Evolutionary conservation across 2,888 invertebrate genomes (phyloP).

Genomic region (Linnaemya tessellans): DNA sequence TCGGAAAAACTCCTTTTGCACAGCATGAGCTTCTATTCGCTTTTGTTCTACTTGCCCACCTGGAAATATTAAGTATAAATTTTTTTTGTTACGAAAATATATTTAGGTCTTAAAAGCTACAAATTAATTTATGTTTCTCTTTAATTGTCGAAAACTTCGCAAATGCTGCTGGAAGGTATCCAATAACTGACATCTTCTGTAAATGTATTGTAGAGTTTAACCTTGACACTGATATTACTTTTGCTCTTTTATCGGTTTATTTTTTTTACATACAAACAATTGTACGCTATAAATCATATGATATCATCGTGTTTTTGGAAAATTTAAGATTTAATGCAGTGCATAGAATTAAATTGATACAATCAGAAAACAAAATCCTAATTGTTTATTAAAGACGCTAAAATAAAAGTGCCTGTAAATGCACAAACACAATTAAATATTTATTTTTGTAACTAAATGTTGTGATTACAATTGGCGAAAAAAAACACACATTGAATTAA

Average conservation of each 20-base stretch:
- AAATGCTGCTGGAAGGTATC: neutral
- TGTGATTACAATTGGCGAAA: neutral
- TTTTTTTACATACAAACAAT: slow-evolving; percentile 8
- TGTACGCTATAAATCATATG: slow-evolving; percentile 30
- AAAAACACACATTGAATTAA: slow-evolving; percentile 25
- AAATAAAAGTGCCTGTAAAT: slow-evolving; percentile 68
- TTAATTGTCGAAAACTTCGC: too few relatives aligned
- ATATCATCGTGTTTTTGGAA: slow-evolving; percentile 48
- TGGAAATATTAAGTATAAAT: neutral
- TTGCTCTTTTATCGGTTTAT: slow-evolving; percentile 21
- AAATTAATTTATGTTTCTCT: too few relatives aligned
- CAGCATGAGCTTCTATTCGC: slow-evolving; percentile 47
- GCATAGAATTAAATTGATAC: slow-evolving; percentile 32
- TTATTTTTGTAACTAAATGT: slow-evolving; percentile 20
- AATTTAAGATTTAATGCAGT: slow-evolving; percentile 43
- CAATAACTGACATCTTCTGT: too few relatives aligned
- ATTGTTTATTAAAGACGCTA: slow-evolving; percentile 56
- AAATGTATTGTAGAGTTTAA: neutral
- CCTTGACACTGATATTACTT: slow-evolving; percentile 53
- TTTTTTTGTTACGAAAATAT: too few relatives aligned
- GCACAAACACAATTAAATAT: neutral
- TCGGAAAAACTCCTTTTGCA: slow-evolving; percentile 78
- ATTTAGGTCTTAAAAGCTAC: too few relatives aligned
- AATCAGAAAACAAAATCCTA: slow-evolving; percentile 12
- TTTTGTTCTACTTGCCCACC: slow-evolving; percentile 69